Base-by-base conservation (phyloP, 2,113 vertebrate species). In the Bufo bufo region DNA sequence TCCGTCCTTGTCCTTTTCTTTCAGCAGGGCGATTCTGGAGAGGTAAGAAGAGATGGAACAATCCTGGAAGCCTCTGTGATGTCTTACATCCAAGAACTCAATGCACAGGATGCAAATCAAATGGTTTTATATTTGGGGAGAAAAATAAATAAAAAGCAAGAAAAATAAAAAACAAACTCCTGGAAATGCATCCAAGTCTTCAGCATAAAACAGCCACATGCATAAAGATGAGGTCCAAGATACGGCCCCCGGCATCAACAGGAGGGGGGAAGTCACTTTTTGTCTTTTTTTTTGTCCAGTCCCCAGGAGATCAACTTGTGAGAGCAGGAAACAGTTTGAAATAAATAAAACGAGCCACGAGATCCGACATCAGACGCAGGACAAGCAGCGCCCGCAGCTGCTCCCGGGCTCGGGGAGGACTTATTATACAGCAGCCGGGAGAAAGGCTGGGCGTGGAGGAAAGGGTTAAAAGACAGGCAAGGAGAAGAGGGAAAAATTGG, bases 241-340 rank as follows among this genome's bases (percentile, higher is more conserved):
- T 86, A 90, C n/a, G 58, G 87, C 87, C 87, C 59, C 45, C 69
- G 87, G 87, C 87, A 88, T 65, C 87, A 84, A 88, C 79, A 82
- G n/a, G 72, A 83, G 82, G 47, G 54, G 17, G 83, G 71, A 88
- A 88, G 80, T 88, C 80, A 75, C 79, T 83, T 6, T 72, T 43
- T 87, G 14, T 75, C 71, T 69, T 78, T 86, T 33, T 50, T 71
- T 90, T 90, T 49, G 88, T 91, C 89, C 91, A 85, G 90, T 92
- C 90, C 90, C 90, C 56, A 90, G 91, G 92, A 91, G 91, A 91
- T 91, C 92, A 95, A 96, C 94, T 95, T 95, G 94, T 93, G 91
- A 92, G 91, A 92, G 93, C 89, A 94, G 91, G 92, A 92, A 93
- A 93, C 92, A 94, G 91, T 93, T 92, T 84, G 90, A 90, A 90